phyloP scores from a whole-genome alignment of 2,113 vertebrate species.

The Pycnonotus jocosus region DNA sequence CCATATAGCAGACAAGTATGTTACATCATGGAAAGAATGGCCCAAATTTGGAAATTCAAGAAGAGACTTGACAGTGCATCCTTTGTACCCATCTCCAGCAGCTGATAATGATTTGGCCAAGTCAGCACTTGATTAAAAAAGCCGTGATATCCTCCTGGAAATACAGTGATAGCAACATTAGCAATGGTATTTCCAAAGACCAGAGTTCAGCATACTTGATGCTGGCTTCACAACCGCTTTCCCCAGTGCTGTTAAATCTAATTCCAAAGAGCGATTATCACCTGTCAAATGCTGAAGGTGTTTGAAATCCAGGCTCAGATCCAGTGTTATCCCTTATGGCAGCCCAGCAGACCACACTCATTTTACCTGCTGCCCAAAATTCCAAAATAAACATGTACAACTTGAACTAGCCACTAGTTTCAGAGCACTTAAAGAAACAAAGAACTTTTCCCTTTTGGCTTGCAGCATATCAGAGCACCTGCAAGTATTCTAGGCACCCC shows the following conservation, averaged over 20 bases:
- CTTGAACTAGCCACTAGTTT: not conserved
- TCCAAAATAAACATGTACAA: not conserved
- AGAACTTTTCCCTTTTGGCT: not conserved
- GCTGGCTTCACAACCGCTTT: constrained; percentile 7
- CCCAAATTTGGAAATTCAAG: constrained; percentile 18
- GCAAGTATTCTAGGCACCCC: not conserved
- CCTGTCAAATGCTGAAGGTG: constrained; percentile 28
- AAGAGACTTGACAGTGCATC: constrained; percentile 17
- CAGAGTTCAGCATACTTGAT: constrained; percentile 38
- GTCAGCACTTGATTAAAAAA: not conserved
- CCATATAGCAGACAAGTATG: not conserved
- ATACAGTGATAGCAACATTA: constrained; percentile 13
- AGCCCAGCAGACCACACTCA: not conserved
- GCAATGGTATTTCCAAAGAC: constrained; percentile 15
- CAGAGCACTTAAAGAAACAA: not conserved
- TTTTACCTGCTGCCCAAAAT: not conserved
- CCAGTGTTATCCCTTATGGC: not conserved
- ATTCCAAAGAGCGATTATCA: constrained; percentile 7
- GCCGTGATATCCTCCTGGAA: constrained; percentile 43
- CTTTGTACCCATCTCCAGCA: constrained; percentile 50
- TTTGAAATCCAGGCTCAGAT: constrained; percentile 18
- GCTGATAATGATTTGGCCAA: constrained; percentile 53
- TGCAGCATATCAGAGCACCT: not conserved
- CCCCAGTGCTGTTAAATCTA: not conserved
- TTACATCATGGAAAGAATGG: constrained; percentile 29